Evolutionary conservation across 2,888 invertebrate species (phyloP).

Genomic region (Tetrapedia diversipes): DNA sequence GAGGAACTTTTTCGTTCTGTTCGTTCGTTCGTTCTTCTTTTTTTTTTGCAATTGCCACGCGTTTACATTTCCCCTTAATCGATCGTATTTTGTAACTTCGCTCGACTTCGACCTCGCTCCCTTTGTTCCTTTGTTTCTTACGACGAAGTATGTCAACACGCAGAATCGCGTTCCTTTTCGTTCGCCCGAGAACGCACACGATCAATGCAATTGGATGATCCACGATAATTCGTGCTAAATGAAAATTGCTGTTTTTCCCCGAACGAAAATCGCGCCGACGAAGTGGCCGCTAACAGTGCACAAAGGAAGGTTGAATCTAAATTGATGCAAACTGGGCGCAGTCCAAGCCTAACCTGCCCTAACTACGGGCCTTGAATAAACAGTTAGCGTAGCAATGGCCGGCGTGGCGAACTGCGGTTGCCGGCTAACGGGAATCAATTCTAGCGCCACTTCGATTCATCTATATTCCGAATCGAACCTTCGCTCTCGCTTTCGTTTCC

Average conservation of each 20-base stretch:
- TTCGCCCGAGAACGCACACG: no score
- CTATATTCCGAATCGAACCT: slow-evolving; percentile 1
- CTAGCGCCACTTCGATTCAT: slow-evolving; percentile 43
- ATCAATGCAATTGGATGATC: background rate
- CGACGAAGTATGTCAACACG: background rate
- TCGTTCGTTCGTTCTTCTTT: background rate
- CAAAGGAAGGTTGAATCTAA: slow-evolving; percentile 50
- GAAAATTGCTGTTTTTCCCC: background rate
- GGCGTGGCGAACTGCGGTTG: slow-evolving; percentile 19
- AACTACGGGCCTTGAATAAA: slow-evolving; percentile 55
- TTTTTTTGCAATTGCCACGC: background rate
- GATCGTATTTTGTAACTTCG: background rate
- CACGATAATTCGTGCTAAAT: background rate
- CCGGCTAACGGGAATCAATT: slow-evolving; percentile 49
- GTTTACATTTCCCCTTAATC: background rate
- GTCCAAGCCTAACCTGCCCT: slow-evolving; percentile 63
- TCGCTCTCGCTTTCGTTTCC: slow-evolving; percentile 34
- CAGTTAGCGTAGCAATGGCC: slow-evolving; percentile 18
- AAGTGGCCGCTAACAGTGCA: background rate
- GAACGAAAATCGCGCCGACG: background rate
- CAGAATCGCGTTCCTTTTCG: no score
- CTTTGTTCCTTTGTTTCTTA: slow-evolving; percentile 7
- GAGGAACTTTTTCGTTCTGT: background rate
- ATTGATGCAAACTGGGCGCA: slow-evolving; percentile 57
- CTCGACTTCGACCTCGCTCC: background rate